Percentiles rank a stretch among this genome's conserved stretches.
phyloP scores from a whole-genome alignment of 2,888 invertebrate species.

The Lycaena phlaeas region DNA sequence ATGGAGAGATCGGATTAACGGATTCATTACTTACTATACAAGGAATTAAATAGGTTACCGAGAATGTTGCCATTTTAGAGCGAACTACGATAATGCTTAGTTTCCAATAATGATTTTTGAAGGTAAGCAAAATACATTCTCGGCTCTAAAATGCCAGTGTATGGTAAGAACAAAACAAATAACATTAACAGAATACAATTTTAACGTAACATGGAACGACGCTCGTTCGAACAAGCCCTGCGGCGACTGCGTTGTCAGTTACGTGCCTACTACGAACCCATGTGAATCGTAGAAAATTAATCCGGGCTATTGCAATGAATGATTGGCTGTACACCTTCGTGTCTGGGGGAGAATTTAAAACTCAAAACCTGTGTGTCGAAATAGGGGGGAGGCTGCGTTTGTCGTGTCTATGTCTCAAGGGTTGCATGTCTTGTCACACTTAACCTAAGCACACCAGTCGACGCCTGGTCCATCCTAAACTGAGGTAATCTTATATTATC shows the following conservation, averaged over 20 bases:
- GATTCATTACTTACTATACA: conserved; percentile 66
- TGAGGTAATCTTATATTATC: conserved; percentile 67
- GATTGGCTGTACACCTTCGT: conserved; percentile 34
- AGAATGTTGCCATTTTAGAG: conserved; percentile 45
- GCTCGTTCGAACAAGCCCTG: conserved; percentile 65
- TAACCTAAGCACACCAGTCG: conserved; percentile 69
- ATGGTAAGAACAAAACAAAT: conserved; percentile 53
- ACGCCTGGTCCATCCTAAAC: conserved; percentile 72
- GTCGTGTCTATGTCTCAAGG: conserved; percentile 59
- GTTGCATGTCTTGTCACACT: conserved; percentile 49
- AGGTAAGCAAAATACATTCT: conserved; percentile 20
- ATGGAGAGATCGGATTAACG: conserved; percentile 67
- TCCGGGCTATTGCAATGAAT: conserved; percentile 57
- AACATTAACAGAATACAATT: conserved; percentile 62
- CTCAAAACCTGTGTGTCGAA: conserved; percentile 25
- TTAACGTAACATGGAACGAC: conserved; percentile 63
- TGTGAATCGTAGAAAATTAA: conserved; percentile 52
- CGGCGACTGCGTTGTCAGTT: conserved; percentile 69
- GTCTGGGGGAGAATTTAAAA: conserved; percentile 22
- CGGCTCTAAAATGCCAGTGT: conserved; percentile 49
- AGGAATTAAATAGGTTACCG: conserved; percentile 41
- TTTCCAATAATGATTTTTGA: not conserved
- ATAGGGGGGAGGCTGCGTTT: conserved; percentile 52
- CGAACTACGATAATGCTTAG: conserved; percentile 24
- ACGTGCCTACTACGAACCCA: conserved; percentile 36